These are phyloP conservation scores for Pyralis farinalis DNA, from an alignment of 2,888 invertebrate species.

Conservation along the genomic window DNA sequence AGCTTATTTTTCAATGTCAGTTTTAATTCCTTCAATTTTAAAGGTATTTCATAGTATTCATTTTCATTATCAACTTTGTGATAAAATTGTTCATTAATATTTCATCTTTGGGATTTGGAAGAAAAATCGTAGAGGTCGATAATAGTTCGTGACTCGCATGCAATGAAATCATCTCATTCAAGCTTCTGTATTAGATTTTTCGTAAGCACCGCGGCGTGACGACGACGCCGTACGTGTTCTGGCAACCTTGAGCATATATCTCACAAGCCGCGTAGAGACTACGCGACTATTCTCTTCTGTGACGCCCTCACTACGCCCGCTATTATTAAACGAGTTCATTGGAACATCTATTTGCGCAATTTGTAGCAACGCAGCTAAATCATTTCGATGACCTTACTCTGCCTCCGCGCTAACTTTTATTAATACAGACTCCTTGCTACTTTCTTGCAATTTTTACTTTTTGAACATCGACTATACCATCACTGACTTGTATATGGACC, in stretches of 20 bases:
- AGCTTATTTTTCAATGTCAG: conserved; percentile 50
- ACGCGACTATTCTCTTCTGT: conserved; percentile 50
- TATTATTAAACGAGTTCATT: conserved; percentile 80
- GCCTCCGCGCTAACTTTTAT: conserved; percentile 30
- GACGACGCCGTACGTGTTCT: conserved; percentile 26
- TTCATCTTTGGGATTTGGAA: neutral
- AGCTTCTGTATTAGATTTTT: conserved; percentile 41
- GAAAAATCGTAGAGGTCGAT: neutral
- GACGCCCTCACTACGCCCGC: conserved; percentile 72
- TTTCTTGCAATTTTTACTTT: neutral
- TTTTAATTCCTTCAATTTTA: conserved; percentile 36
- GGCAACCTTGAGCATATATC: conserved; percentile 59
- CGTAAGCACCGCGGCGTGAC: conserved; percentile 38
- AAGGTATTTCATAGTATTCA: conserved; percentile 2
- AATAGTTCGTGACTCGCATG: conserved; percentile 1
- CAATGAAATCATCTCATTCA: conserved; percentile 27
- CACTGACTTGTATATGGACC: no score
- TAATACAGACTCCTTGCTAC: conserved; percentile 8
- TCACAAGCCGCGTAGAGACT: conserved; percentile 39
- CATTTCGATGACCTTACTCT: conserved; percentile 69
- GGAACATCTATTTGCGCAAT: conserved; percentile 81
- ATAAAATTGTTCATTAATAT: neutral
- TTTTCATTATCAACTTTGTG: neutral
- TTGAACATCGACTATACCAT: neutral
- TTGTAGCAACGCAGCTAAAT: conserved; percentile 66